A percentile compares a stretch with the other conserved stretches of the same genome.
These are phyloP conservation scores for Micronycteris hirsuta DNA, from an alignment of 2,113 vertebrate species.

Conservation along the genomic window DNA sequence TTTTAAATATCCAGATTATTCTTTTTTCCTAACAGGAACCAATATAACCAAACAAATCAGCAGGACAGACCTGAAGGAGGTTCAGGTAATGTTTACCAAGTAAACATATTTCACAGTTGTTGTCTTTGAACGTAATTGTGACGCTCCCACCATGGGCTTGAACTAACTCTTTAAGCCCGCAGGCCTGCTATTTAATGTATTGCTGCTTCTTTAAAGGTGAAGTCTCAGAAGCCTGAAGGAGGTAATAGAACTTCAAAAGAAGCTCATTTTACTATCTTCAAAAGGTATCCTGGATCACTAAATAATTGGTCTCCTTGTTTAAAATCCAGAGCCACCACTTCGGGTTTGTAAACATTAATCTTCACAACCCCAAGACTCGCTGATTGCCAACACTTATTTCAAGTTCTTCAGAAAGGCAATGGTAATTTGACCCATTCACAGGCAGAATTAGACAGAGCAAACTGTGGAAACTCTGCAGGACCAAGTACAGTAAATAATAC, in stretches of 20 bases:
- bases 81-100: background rate
- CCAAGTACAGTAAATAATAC: conserved; percentile 53
- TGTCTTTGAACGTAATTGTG: background rate
- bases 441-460: conserved; percentile 28
- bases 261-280: background rate
- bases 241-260: background rate
- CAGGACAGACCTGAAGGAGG: background rate
- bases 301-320: background rate
- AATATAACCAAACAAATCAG: background rate
- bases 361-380: background rate
- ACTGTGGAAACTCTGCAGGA: conserved; percentile 6
- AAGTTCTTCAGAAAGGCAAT: conserved; percentile 19
- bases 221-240: background rate
- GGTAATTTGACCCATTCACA: conserved; percentile 35
- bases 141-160: background rate
- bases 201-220: background rate
- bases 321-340: background rate
- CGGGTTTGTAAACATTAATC: background rate
- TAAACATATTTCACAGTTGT: background rate
- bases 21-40: background rate
- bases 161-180: background rate
- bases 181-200: background rate
- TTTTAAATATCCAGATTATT: background rate
- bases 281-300: background rate
- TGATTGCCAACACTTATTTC: background rate